phyloP scores from a whole-genome alignment of 1,140 invertebrate species.

The Agraylea sexmaculata region DNA sequence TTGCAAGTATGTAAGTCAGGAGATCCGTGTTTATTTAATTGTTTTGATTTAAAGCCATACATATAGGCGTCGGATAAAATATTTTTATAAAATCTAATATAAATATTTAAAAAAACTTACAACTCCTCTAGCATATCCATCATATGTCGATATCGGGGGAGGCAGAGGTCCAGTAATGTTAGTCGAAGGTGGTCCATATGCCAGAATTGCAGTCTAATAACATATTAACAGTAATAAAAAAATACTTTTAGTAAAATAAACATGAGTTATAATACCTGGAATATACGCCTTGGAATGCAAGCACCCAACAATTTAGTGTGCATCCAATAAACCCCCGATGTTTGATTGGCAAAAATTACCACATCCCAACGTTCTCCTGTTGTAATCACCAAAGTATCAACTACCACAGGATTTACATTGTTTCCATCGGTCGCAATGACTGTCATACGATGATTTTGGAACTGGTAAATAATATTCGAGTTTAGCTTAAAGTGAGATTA shows the following conservation, averaged over 20 bases:
- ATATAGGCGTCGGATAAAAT: too few species aligned
- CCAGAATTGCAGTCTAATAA: conserved; percentile 12
- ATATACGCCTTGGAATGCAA: conserved; percentile 4
- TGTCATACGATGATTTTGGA: conserved; percentile 41
- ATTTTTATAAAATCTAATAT: background rate
- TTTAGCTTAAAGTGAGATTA: too few species aligned
- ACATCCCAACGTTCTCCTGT: conserved; percentile 43
- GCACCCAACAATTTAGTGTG: conserved; percentile 9
- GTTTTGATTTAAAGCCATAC: too few species aligned
- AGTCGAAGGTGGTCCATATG: conserved; percentile 3
- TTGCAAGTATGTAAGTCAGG: too few species aligned
- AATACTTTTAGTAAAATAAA: background rate
- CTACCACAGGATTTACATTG: conserved; percentile 28
- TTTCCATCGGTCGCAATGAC: conserved; percentile 43
- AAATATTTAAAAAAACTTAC: conserved; percentile 7
- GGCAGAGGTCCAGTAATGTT: background rate
- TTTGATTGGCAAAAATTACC: conserved; percentile 29
- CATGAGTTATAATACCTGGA: conserved; percentile 9
- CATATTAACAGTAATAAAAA: background rate
- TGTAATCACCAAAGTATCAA: conserved; percentile 24
- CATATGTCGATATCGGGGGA: conserved; percentile 1
- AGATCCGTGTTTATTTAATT: too few species aligned
- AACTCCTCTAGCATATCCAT: conserved; percentile 8
- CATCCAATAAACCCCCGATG: conserved; percentile 37
- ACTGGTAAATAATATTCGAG: conserved; percentile 17